Evolutionary conservation across 2,113 vertebrate genomes (phyloP).

Genomic region (Lepus europaeus): DNA sequence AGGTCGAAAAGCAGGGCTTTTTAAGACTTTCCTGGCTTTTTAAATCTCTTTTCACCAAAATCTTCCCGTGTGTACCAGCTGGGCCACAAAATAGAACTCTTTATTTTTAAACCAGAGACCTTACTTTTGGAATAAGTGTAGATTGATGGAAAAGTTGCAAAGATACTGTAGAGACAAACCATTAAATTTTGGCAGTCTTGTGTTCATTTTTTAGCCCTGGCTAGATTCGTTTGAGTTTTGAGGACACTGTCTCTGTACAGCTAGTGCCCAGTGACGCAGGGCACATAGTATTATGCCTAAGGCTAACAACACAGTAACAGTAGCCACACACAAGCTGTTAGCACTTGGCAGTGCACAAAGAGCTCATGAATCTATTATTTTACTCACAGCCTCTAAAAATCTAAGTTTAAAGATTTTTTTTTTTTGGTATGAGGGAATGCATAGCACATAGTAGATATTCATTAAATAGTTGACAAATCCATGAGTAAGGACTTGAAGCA

Average conservation of each 20-base stretch:
- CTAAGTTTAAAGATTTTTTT: neutral
- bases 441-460: neutral
- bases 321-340: rapidly evolving
- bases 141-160: slow-evolving; percentile 29
- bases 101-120: neutral
- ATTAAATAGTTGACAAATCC: neutral
- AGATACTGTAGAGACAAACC: neutral
- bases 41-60: neutral
- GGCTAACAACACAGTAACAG: neutral
- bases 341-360: neutral
- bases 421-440: neutral
- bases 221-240: neutral
- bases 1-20: slow-evolving; percentile 32
- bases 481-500: neutral
- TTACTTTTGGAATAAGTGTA: slow-evolving; percentile 44
- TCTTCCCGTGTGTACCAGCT: neutral
- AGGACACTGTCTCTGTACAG: neutral
- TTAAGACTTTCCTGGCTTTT: slow-evolving; percentile 9
- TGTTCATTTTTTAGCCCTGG: slow-evolving; percentile 7
- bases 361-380: neutral
- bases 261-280: neutral
- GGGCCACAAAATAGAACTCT: neutral
- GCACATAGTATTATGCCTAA: neutral
- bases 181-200: neutral
- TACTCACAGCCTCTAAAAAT: neutral